Base-by-base conservation (phyloP, 2,113 vertebrate genomes). In the Sarotherodon lohbergeri region DNA sequence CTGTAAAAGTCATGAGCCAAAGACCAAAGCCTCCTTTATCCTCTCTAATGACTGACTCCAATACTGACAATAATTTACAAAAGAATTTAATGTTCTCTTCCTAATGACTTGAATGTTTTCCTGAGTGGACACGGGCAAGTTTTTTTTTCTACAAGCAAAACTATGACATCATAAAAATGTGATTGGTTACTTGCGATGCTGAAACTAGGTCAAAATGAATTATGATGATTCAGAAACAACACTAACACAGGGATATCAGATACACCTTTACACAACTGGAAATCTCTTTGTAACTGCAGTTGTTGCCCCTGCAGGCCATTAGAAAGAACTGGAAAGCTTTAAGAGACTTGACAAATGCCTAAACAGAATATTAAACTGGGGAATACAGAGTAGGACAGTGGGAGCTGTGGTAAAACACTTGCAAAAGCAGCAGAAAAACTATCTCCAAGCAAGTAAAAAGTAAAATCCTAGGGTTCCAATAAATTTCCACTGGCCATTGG, bases 51-150 rank as follows among this genome's bases (percentile, higher is more conserved):
- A 50, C 24, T 32, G 14, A 50, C 43, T 32, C 24, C 46, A 50
- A 48, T 76, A 76, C 9, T 76, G 27, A 48, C 68, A 46, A 73
- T 32, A 50, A 76, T 76, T 27, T 76, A 19, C 14, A 76, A 73
- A 73, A 46, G 5, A 46, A 48, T 48, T 17, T 48, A 17, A 29
- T 17, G 14, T 76, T 48, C 3, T 48, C 19, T 43, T 71, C 39
- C 41, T 27, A 24, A 46, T 29, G 22, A 48, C 71, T 29, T 54
- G 52, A 19, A 54, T n/a, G 52, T 54, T 54, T 54, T 54, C 19
- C 52, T 16, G 61, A 4, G 61, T 66, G 61, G 61, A 22, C 34
- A 13, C 5, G 34, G 34, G 61, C 34, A 39, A 39, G 4, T n/a
- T 12, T 59, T 9, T 2, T 66, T 66, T 3, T 0, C 19, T 19